Base-by-base conservation (phyloP, 2,888 invertebrate genomes). In the Acronicta alni region DNA sequence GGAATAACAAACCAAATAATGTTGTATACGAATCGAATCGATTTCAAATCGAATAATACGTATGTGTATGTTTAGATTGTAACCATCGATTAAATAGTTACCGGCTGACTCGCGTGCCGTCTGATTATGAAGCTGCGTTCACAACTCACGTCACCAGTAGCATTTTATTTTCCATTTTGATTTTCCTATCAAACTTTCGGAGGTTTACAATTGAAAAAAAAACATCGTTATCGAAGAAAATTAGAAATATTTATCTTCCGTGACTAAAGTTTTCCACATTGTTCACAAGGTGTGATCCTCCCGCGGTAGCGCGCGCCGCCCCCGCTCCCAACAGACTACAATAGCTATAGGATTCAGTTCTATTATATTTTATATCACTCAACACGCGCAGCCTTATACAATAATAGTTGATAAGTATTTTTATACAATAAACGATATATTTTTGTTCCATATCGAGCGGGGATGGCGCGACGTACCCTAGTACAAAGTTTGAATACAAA, bases 141-240 rank as follows among this genome's bases (percentile, higher is more conserved):
- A 76, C 77, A 82, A 81, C 82, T 75, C 79, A 57, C 63, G 82
- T 79, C 62, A 67, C 71, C 87, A 76, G 85, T 84, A 75, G 68
- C 64, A 67, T 76, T 83, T 90, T 82, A 79, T 77, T 89, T 92
- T 89, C 83, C 88, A 74, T 68, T 77, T 92, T 94, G 67, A 81
- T 87, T 94, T 93, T 94, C 93, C 92, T 91, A 92, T 93, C 93
- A 94, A 93, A 94, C 94, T 94, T 94, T 88, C 73, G 94, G 94
- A 93, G 94, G 93, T 92, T 93, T 91, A 89, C 91, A 89, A 90
- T 82, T 71, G 75, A 85, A 87, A 86, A 83, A 81, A 85, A 81
- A 85, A 89, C 88, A 90, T 81, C 89, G 83, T 89, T 89, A 85
- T 89, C 81, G 87, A 88, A 88, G 88, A 87, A 85, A 87, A 87